A percentile compares a stretch with the other conserved stretches of the same genome.
Evolutionary conservation across 2,113 vertebrate species (phyloP).

Genomic region (Eublepharis macularius): DNA sequence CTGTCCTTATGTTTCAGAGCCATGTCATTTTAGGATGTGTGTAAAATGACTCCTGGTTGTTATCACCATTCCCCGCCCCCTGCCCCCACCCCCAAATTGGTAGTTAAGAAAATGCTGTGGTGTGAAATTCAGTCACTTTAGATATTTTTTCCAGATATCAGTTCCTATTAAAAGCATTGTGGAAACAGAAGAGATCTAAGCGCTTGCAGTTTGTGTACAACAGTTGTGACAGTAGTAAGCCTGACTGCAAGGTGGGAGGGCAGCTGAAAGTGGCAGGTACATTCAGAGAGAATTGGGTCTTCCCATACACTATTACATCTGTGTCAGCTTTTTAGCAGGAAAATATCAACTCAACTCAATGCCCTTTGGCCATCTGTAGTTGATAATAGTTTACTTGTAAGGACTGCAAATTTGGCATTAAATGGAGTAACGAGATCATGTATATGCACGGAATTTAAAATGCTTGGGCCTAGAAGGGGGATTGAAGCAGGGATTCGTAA

Average conservation of each 20-base stretch:
- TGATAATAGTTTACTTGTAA: background rate
- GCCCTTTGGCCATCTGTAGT: slow-evolving; percentile 32
- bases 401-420: background rate
- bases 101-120: background rate
- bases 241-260: background rate
- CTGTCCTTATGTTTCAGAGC: background rate
- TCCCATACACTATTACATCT: rapidly evolving
- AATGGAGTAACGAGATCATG: slow-evolving; percentile 40
- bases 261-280: rapidly evolving
- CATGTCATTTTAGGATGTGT: background rate
- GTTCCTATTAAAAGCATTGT: background rate
- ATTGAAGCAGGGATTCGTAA: background rate
- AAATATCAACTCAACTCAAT: background rate
- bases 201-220: rapidly evolving
- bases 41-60: background rate
- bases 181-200: background rate
- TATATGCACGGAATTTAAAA: background rate
- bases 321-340: background rate
- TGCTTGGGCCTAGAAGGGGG: background rate
- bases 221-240: background rate
- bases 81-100: background rate
- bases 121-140: rapidly evolving
- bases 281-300: rapidly evolving
- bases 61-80: too few relatives aligned
- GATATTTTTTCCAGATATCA: background rate